Conservation (phyloP, 2,888 invertebrate species). For the Platypus cylindrus region DNA sequence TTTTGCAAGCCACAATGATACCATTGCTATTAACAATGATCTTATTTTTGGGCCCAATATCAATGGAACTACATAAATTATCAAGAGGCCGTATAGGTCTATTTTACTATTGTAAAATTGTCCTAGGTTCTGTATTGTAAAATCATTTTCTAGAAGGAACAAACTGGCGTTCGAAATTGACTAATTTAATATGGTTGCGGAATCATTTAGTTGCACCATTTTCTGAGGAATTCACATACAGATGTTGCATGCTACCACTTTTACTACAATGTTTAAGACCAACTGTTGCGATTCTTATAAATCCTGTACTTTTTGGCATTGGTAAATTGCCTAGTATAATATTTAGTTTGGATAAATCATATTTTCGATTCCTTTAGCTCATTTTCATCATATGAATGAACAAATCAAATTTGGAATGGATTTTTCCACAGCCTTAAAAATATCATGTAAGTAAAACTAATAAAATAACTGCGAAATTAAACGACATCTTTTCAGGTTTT, state of each 20-base stretch:
- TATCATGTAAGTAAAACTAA: slow-evolving; percentile 52
- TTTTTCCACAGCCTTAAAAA: slow-evolving; percentile 53
- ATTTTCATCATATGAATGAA: slow-evolving; percentile 84
- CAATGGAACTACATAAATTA: slow-evolving; percentile 53
- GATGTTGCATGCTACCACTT: slow-evolving; percentile 89
- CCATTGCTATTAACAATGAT: slow-evolving; percentile 69
- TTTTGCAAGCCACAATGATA: slow-evolving; percentile 57
- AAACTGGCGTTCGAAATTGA: slow-evolving; percentile 54
- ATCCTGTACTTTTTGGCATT: slow-evolving; percentile 85
- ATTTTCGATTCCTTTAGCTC: slow-evolving; percentile 43
- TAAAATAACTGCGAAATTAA: neutral
- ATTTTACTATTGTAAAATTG: neutral
- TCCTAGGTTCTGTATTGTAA: neutral
- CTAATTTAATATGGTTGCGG: slow-evolving; percentile 70
- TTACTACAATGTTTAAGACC: slow-evolving; percentile 71
- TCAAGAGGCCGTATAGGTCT: slow-evolving; percentile 45
- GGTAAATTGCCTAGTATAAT: slow-evolving; percentile 39
- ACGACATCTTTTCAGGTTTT: slow-evolving; percentile 45
- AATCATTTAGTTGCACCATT: slow-evolving; percentile 85
- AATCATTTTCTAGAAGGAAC: slow-evolving; percentile 23
- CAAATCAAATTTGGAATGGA: slow-evolving; percentile 57
- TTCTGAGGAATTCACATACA: slow-evolving; percentile 90
- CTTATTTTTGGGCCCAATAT: slow-evolving; percentile 73
- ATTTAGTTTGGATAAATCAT: neutral
- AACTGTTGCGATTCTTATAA: slow-evolving; percentile 63